These are phyloP conservation scores for Tragelaphus buxtoni DNA, from an alignment of 2,113 vertebrate species.

Conservation along the genomic window DNA sequence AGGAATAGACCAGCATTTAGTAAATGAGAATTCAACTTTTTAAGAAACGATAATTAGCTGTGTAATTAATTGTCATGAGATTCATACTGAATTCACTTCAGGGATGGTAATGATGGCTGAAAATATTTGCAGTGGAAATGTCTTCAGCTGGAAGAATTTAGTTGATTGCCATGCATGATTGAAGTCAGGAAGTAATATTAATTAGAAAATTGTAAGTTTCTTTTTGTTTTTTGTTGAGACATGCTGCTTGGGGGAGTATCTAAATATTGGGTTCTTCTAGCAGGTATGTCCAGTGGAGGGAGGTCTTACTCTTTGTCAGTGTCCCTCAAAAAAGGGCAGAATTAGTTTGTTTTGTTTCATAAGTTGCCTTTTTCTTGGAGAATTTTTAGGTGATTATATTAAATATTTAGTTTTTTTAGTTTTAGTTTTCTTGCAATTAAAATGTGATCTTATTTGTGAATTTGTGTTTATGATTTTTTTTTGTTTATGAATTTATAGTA, in stretches of 20 bases:
- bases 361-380: not conserved
- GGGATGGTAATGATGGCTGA: not conserved
- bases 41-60: not conserved
- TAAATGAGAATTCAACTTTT: not conserved
- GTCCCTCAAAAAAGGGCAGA: not conserved
- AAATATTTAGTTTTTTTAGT: not conserved
- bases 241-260: not conserved
- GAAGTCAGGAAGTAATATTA: not conserved
- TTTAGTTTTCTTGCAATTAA: not conserved
- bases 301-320: not conserved
- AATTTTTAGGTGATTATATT: not conserved
- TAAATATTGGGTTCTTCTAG: not conserved
- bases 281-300: not conserved
- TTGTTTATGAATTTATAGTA: not conserved
- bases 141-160: not conserved
- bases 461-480: not conserved
- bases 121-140: not conserved
- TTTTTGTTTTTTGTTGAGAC: not conserved
- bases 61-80: not conserved
- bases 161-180: not conserved
- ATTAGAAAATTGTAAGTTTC: not conserved
- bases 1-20: not conserved
- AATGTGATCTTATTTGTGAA: not conserved
- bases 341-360: not conserved
- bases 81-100: not conserved